Evolutionary conservation across 2,888 invertebrate species (phyloP).

Genomic region (Priocnemis perturbator): DNA sequence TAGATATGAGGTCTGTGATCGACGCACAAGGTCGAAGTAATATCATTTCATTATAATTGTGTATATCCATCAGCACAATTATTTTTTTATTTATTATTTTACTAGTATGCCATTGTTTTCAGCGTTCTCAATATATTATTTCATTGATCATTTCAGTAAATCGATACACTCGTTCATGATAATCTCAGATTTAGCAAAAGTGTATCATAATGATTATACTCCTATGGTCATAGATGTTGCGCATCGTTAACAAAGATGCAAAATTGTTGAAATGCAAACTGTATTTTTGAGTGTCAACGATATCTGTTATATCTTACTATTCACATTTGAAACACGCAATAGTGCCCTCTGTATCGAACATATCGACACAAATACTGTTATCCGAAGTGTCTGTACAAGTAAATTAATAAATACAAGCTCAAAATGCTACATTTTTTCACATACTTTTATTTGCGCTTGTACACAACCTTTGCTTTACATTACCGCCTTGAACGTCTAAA

Average conservation of each 20-base stretch:
- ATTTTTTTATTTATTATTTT: too few species aligned
- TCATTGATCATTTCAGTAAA: not conserved
- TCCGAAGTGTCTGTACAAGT: slow-evolving; percentile 36
- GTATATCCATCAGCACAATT: too few species aligned
- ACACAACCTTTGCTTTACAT: too few species aligned
- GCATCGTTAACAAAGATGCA: not conserved
- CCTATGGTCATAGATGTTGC: slow-evolving; percentile 3
- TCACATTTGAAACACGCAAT: slow-evolving; percentile 12
- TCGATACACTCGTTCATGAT: not conserved
- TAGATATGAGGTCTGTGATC: too few species aligned
- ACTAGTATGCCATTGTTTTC: too few species aligned
- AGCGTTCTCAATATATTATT: too few species aligned
- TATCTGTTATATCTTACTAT: slow-evolving; percentile 5
- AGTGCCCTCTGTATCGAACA: not conserved
- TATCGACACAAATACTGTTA: slow-evolving; percentile 16
- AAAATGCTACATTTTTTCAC: too few species aligned
- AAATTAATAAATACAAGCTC: slow-evolving; percentile 30
- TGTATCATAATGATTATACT: too few species aligned
- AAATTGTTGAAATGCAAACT: not conserved
- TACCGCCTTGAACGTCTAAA: too few species aligned
- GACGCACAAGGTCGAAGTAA: too few species aligned
- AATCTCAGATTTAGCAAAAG: not conserved
- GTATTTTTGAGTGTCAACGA: slow-evolving; percentile 13
- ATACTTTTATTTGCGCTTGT: too few species aligned
- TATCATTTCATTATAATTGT: too few species aligned